Percentiles rank a stretch among this genome's conserved stretches.
These are phyloP conservation scores for Neodon shergylaensis DNA, from an alignment of 2,113 vertebrate species.

Conservation along the genomic window DNA sequence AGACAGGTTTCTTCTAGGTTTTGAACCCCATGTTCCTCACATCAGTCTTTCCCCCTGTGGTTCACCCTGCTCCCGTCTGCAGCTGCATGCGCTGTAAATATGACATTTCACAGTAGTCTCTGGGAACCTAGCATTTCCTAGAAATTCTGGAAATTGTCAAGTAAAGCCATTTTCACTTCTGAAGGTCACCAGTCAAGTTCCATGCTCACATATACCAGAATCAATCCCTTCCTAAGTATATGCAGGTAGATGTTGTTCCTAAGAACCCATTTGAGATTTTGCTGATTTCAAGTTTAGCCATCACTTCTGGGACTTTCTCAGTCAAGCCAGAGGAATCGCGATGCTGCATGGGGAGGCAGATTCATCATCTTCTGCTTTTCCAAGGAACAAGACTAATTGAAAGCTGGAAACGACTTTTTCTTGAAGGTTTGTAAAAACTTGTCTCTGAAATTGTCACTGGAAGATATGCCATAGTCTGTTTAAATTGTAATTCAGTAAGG, in stretches of 20 bases:
- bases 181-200: not conserved
- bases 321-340: not conserved
- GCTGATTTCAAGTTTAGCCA: not conserved
- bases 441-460: not conserved
- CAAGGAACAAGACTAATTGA: not conserved
- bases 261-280: not conserved
- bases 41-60: too few species aligned
- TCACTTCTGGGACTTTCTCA: not conserved
- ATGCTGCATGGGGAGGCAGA: not conserved
- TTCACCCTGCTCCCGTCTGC: not conserved
- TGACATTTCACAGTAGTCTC: not conserved
- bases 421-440: not conserved
- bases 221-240: too few species aligned
- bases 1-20: not conserved
- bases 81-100: too few species aligned
- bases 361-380: not conserved
- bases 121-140: not conserved
- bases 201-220: rapidly evolving
- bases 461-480: not conserved
- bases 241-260: not conserved
- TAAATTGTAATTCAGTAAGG: not conserved
- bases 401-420: not conserved
- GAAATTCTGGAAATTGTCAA: not conserved
- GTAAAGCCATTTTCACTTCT: not conserved
- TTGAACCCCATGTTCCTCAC: not conserved